Evolutionary conservation across 2,113 vertebrate species (phyloP).

Genomic region (Salminus brasiliensis): DNA sequence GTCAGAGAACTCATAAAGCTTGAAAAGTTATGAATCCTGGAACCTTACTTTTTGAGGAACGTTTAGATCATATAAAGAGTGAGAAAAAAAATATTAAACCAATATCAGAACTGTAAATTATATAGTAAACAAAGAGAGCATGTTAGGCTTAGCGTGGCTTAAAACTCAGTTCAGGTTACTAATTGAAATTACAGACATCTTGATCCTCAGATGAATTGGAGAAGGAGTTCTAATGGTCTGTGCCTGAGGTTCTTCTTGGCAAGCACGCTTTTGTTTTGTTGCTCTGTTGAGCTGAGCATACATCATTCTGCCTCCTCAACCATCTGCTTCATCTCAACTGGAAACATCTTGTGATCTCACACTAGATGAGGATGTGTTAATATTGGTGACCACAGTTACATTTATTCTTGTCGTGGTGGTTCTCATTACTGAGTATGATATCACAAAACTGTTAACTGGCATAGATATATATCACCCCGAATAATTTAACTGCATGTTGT

Average conservation of each 20-base stretch:
- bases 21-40: too few relatives aligned
- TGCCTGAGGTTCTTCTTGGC: slow-evolving; percentile 14
- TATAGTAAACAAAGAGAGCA: background rate
- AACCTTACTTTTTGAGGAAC: too few relatives aligned
- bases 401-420: background rate
- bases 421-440: background rate
- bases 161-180: slow-evolving; percentile 1
- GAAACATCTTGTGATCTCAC: slow-evolving; percentile 18
- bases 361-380: slow-evolving; percentile 11
- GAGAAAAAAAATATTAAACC: background rate
- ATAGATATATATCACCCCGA: slow-evolving; percentile 36
- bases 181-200: background rate
- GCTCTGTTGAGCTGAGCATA: slow-evolving; percentile 11
- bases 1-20: too few relatives aligned
- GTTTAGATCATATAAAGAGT: too few relatives aligned
- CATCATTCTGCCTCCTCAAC: slow-evolving; percentile 20
- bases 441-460: background rate
- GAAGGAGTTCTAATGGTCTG: background rate
- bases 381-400: background rate
- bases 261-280: slow-evolving; percentile 24
- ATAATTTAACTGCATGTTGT: slow-evolving; percentile 47
- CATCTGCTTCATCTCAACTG: slow-evolving; percentile 47
- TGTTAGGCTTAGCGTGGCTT: slow-evolving; percentile 16
- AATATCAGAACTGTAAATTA: background rate
- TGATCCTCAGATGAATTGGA: background rate